Percentiles rank a stretch among this genome's conserved stretches.
Evolutionary conservation across 2,113 vertebrate genomes (phyloP).

Genomic region (Bubo blakistoni): DNA sequence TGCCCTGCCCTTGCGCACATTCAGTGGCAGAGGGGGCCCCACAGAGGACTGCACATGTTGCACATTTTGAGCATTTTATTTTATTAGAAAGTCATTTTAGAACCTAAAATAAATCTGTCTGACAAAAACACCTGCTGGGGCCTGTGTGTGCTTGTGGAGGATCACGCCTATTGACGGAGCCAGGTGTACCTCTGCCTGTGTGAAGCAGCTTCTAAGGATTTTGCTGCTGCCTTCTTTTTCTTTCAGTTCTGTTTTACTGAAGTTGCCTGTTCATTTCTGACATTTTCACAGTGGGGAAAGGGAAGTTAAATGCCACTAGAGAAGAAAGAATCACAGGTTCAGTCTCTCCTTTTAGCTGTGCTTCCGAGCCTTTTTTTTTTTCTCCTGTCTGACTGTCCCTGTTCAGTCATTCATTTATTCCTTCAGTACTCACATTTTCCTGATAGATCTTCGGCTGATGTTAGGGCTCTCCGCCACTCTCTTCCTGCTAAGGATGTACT

Average conservation of each 20-base stretch:
- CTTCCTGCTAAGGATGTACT: not conserved
- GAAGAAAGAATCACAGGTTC: not conserved
- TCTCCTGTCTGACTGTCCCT: not conserved
- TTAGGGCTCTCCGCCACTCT: not conserved
- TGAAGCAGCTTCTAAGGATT: not conserved
- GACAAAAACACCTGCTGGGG: not conserved
- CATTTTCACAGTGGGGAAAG: not conserved
- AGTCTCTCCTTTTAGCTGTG: not conserved
- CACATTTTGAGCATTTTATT: conserved; percentile 1
- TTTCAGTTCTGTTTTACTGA: conserved; percentile 20
- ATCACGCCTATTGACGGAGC: fast-evolving
- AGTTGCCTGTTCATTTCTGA: not conserved
- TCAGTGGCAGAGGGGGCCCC: not conserved
- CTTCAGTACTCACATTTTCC: not conserved
- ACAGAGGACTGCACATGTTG: not conserved
- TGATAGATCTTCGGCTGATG: not conserved
- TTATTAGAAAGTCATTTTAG: not conserved
- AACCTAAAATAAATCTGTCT: not conserved
- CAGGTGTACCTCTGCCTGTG: not conserved
- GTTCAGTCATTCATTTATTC: not conserved
- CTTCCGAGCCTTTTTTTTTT: not conserved
- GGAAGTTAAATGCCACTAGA: conserved; percentile 11
- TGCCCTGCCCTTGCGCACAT: not conserved
- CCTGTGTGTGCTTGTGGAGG: not conserved
- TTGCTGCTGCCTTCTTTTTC: not conserved